phyloP scores from a whole-genome alignment of 2,797 vertebrate species.

The Acanthiza pusilla region DNA sequence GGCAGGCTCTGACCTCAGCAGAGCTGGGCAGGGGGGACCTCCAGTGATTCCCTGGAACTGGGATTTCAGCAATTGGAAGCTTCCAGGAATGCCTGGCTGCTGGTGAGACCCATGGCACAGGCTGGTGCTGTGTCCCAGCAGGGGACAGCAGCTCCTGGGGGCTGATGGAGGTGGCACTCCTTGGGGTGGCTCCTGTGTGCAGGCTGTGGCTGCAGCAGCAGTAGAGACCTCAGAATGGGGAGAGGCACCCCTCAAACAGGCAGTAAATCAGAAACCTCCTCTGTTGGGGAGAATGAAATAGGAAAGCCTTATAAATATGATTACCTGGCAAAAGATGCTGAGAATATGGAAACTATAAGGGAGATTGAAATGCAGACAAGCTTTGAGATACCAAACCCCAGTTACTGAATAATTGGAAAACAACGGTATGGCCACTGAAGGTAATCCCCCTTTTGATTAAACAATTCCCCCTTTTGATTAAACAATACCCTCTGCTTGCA shows the following conservation, averaged over 20 bases:
- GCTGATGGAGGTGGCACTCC: not conserved
- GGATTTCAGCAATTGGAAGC: not conserved
- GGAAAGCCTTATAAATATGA: no score
- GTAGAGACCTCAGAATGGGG: not conserved
- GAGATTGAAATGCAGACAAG: no score
- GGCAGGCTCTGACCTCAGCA: not conserved
- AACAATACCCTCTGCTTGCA: no score
- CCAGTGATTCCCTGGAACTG: accelerated
- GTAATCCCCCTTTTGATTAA: no score
- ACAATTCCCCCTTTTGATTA: no score
- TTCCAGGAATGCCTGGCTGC: not conserved
- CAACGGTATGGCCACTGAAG: no score
- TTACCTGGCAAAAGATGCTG: no score
- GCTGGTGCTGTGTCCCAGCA: not conserved
- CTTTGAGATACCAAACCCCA: no score
- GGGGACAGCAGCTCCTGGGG: not conserved
- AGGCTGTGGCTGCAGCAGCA: not conserved
- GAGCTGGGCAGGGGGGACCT: not conserved
- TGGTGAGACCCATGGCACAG: accelerated
- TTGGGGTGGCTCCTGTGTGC: not conserved
- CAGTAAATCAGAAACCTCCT: not conserved
- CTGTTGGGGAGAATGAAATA: no score
- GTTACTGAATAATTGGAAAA: no score
- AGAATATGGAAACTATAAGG: no score
- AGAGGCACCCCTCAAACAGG: not conserved